Evolutionary conservation across 2,797 vertebrate genomes (phyloP), one percentile per base, ranked within the genome.

Genomic region (Acridotheres tristis): DNA sequence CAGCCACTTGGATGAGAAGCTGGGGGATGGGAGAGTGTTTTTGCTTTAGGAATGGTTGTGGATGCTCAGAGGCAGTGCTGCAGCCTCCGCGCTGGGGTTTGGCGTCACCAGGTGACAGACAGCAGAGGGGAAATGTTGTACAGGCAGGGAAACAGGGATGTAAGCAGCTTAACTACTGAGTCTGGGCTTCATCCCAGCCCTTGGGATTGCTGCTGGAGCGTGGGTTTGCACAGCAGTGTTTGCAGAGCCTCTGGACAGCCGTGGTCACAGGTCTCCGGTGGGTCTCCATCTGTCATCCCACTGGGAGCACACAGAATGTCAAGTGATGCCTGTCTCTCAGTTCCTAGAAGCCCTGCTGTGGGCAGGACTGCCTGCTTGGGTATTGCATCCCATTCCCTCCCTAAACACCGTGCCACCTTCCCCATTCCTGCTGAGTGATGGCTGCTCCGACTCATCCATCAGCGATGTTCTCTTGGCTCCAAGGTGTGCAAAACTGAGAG

Each of bases 191-290:
- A 22, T 83, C 74, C 34, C 0, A 0, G 12, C 76, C 27, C 20
- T 26, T 13, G 69, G 84, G 69, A 32, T 57, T 66, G 86, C 34
- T 1, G 6, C 47, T 0, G 32, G 48, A 69, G 61, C 0, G 0
- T 0, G 8, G 68, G 34, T 62, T 82, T 72, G 75, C 57, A 45
- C 38, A 45, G 69, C 2, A 6, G 32, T 27, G 45, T 68, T 78
- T 74, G 58, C 20, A 4, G 73, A 92, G 57, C 65, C 40, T 88
- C 68, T 53, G 0, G 0, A n/a, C 2, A 2, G 27, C 51, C 0
- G 0, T 40, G 72, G 61, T 45, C 5, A 1, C 0, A 0, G 78
- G 29, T 69, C 61, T 93, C 36, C 1, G 1, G 38, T 3, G 26
- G 53, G 23, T 68, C 40, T 79, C 81, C 32, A 0, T 57, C 59